Conservation (phyloP, 2,113 vertebrate species). For the Aspidoscelis tigris region DNA sequence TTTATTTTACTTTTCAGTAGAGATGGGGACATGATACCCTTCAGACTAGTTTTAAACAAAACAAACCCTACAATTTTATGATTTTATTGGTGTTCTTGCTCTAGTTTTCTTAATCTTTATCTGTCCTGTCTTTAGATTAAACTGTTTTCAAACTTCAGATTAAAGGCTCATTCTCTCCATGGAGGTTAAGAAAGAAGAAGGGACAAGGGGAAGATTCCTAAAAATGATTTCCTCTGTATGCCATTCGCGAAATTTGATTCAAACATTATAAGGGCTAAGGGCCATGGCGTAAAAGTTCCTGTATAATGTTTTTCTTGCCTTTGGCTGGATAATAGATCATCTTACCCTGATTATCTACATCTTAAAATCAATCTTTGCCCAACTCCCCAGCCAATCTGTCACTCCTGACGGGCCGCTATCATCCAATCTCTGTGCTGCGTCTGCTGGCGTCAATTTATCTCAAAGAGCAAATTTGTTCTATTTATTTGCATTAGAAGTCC, state of each 20-base stretch:
- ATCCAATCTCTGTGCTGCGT: neutral
- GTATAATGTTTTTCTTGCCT: neutral
- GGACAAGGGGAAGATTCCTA: neutral
- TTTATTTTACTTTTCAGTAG: no score
- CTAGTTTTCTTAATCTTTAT: no score
- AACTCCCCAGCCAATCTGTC: neutral
- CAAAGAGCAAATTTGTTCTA: slow-evolving; percentile 6
- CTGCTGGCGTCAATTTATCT: neutral
- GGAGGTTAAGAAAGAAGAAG: neutral
- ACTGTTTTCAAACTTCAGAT: no score
- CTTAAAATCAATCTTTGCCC: rapidly evolving
- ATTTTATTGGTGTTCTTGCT: no score
- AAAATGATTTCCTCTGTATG: neutral
- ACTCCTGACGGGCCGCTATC: neutral
- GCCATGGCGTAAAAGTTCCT: neutral
- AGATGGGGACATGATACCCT: no score
- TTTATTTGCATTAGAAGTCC: rapidly evolving
- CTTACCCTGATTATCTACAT: neutral
- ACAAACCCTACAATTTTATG: no score
- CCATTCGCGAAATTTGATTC: neutral
- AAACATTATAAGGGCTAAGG: neutral
- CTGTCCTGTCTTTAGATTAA: no score
- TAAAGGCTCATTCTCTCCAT: neutral
- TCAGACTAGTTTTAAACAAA: no score
- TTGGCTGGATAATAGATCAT: neutral